These are phyloP conservation scores for Andricus grossulariae DNA, from an alignment of 1,140 invertebrate species.

Conservation along the genomic window DNA sequence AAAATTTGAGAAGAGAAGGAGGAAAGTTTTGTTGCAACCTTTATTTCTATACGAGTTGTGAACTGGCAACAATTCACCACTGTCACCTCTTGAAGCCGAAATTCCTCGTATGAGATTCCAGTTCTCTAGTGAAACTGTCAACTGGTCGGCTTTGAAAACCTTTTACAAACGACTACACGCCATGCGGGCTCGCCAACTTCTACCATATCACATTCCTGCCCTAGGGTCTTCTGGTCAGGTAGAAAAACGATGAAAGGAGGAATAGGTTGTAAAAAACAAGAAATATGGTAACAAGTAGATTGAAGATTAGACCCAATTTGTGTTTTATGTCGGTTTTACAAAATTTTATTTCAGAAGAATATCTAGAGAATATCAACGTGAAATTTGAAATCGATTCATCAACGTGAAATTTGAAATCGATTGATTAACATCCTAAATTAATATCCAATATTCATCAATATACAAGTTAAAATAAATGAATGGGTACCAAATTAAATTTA, in stretches of 20 bases:
- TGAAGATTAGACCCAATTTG: not conserved
- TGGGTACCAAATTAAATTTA: no score
- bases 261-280: constrained; percentile 3
- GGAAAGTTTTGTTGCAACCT: constrained; percentile 12
- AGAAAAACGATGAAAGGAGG: not conserved
- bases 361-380: no score
- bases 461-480: no score
- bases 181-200: constrained; percentile 11
- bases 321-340: no score
- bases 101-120: constrained; percentile 16
- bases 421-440: no score
- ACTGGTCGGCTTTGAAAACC: constrained; percentile 29
- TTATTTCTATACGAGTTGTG: constrained; percentile 24
- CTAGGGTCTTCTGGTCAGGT: constrained; percentile 23
- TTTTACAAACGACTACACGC: constrained; percentile 30
- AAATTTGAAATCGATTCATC: no score
- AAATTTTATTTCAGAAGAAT: no score
- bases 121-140: constrained; percentile 21
- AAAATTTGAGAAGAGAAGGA: no score
- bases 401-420: no score
- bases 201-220: constrained; percentile 8
- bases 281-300: not conserved
- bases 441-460: no score
- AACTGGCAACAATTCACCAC: constrained; percentile 19
- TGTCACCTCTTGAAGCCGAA: constrained; percentile 28